These are phyloP conservation scores for Ardeotis arabs DNA, from an alignment of 2,113 vertebrate genomes.

Conservation along the genomic window DNA sequence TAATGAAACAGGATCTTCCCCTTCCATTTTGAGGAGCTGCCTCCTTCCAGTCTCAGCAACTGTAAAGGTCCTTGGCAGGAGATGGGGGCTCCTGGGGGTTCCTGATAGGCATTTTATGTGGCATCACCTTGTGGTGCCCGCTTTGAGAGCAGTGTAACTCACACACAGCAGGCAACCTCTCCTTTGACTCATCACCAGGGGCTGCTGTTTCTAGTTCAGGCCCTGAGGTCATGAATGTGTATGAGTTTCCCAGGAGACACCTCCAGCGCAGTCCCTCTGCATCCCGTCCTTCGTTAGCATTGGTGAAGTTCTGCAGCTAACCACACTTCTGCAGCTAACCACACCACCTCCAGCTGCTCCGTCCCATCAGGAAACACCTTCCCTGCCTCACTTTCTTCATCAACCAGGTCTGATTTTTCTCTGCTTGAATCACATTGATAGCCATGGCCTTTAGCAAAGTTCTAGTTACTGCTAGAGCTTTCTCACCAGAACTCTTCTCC, in stretches of 20 bases:
- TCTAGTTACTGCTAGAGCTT: not conserved
- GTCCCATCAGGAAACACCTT: not conserved
- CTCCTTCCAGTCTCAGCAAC: not conserved
- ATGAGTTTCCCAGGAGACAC: not conserved
- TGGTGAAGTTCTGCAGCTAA: not conserved
- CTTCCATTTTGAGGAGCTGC: not conserved
- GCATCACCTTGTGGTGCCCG: not conserved
- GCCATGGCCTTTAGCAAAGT: not conserved
- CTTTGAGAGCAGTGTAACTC: not conserved
- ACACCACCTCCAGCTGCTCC: not conserved
- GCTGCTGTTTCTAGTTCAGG: not conserved
- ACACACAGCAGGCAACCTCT: not conserved
- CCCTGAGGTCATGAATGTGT: not conserved
- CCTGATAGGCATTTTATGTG: not conserved
- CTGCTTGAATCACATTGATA: not conserved
- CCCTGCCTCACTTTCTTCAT: not conserved
- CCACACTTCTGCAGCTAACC: not conserved
- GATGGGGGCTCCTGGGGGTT: not conserved
- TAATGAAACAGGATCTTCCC: not conserved
- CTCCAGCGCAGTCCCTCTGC: not conserved
- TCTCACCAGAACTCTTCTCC: not conserved
- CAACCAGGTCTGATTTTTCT: not conserved
- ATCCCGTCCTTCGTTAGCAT: not conserved
- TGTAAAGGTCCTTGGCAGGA: not conserved
- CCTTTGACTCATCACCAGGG: not conserved